phyloP scores from a whole-genome alignment of 1,140 invertebrate genomes.

The Drosophila pandora region DNA sequence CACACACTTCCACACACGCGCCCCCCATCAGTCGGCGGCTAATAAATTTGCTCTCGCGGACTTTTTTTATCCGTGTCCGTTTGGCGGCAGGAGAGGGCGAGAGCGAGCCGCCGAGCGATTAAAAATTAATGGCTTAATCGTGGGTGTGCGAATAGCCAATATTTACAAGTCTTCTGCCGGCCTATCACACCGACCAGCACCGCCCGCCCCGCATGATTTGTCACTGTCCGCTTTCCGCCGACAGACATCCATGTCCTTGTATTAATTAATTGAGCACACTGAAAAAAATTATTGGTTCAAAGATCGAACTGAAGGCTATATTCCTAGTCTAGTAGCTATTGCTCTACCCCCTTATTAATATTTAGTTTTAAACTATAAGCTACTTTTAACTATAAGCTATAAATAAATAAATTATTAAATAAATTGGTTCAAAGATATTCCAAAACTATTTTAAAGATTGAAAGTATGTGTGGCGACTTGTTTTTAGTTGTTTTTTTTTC shows the following conservation, averaged over 20 bases:
- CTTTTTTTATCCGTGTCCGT: constrained; percentile 25
- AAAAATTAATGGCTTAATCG: constrained; percentile 65
- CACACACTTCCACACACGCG: constrained; percentile 15
- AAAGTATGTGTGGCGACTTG: no score
- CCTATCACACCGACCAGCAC: background rate
- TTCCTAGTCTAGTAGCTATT: no score
- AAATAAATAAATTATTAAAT: no score
- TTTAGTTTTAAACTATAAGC: no score
- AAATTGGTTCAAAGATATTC: no score
- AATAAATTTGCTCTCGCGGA: constrained; percentile 58
- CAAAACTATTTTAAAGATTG: no score
- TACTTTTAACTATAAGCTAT: no score
- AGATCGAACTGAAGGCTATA: no score
- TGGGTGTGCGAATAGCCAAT: constrained; percentile 32
- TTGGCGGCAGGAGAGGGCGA: constrained; percentile 6
- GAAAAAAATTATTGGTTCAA: background rate
- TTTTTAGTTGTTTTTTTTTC: no score
- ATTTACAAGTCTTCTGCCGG: constrained; percentile 34
- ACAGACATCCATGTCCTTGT: constrained; percentile 58
- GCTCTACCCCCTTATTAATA: no score
- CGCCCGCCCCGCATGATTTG: constrained; percentile 14
- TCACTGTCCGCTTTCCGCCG: constrained; percentile 29
- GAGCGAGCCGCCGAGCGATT: constrained; percentile 29
- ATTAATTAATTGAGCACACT: constrained; percentile 47
- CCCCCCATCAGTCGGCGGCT: constrained; percentile 40